Conservation (phyloP, 2,113 vertebrate species). For the Redunca redunca region DNA sequence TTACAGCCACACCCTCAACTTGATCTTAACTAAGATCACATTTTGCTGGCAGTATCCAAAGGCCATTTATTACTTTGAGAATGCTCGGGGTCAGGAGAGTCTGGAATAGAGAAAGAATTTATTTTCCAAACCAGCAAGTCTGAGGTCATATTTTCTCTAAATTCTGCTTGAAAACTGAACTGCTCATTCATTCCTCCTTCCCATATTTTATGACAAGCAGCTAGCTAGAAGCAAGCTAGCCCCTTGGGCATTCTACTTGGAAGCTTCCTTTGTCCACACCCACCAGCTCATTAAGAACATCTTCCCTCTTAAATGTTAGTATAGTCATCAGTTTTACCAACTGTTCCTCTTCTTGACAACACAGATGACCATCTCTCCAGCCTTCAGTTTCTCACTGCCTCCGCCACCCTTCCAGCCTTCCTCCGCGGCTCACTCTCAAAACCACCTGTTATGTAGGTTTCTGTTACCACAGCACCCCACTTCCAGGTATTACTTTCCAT, state of each 20-base stretch:
- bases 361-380: not conserved
- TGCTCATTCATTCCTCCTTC: not conserved
- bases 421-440: not conserved
- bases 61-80: not conserved
- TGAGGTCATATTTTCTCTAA: not conserved
- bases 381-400: not conserved
- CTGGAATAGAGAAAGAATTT: not conserved
- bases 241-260: not conserved
- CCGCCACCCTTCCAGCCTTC: not conserved
- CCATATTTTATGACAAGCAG: not conserved
- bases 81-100: not conserved
- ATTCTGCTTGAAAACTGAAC: not conserved
- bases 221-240: not conserved
- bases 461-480: not conserved
- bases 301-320: not conserved
- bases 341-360: not conserved
- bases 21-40: not conserved
- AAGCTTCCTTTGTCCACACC: not conserved
- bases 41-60: not conserved
- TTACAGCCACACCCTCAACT: not conserved
- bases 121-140: not conserved
- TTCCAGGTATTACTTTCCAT: not conserved
- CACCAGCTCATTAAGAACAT: not conserved
- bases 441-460: not conserved
- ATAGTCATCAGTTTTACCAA: not conserved